Conservation (phyloP, 92 coral and sea anemone genomes). For the Bergia puertoricense region DNA sequence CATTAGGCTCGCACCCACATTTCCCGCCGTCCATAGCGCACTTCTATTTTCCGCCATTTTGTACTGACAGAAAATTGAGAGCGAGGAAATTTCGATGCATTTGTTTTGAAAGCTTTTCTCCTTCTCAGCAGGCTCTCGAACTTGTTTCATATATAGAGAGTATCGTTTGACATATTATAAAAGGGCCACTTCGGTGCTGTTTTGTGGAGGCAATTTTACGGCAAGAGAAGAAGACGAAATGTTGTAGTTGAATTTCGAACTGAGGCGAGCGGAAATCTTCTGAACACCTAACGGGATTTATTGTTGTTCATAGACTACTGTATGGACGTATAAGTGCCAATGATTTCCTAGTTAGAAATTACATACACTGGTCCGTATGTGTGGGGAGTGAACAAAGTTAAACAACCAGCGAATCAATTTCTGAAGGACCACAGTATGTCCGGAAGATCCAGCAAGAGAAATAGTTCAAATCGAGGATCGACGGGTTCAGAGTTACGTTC, state of each 20-base stretch:
- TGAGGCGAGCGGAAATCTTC: constrained; percentile 44
- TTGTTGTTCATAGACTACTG: background rate
- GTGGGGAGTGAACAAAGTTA: constrained; percentile 28
- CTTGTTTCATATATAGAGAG: constrained; percentile 17
- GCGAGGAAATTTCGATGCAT: constrained; percentile 38
- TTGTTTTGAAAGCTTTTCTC: constrained; percentile 37
- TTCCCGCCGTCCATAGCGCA: constrained; percentile 65
- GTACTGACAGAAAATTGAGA: constrained; percentile 6
- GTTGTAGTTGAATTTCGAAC: constrained; percentile 25
- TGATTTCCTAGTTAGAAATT: constrained; percentile 36
- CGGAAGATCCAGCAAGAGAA: constrained; percentile 74
- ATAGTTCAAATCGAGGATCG: constrained; percentile 81
- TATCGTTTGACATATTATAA: background rate
- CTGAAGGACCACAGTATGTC: constrained; percentile 60
- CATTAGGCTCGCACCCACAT: constrained; percentile 75
- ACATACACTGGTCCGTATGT: constrained; percentile 32
- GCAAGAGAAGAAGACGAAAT: constrained; percentile 10
- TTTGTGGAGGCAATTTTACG: background rate
- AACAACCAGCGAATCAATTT: background rate
- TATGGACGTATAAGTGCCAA: constrained; percentile 22
- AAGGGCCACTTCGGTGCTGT: background rate
- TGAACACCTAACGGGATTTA: background rate
- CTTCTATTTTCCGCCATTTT: constrained; percentile 77
- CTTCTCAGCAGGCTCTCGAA: constrained; percentile 34
- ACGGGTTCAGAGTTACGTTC: constrained; percentile 92